These are phyloP conservation scores for Hypolimnas misippus DNA, from an alignment of 2,888 invertebrate species.

Conservation along the genomic window DNA sequence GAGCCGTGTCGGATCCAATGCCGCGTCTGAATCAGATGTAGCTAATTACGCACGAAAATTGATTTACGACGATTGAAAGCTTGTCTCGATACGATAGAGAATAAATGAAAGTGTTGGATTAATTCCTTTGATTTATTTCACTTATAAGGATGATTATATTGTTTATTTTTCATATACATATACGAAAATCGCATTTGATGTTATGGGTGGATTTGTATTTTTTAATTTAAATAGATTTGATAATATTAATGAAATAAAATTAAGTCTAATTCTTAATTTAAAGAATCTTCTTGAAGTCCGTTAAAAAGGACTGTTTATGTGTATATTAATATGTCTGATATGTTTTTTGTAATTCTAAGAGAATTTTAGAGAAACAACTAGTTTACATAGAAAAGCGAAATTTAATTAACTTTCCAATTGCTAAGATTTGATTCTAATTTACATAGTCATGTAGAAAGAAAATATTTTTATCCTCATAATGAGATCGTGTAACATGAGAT, in stretches of 20 bases:
- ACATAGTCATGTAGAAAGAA: background rate
- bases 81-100: slow-evolving; percentile 10
- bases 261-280: too few species aligned
- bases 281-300: too few species aligned
- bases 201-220: too few species aligned
- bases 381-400: background rate
- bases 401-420: background rate
- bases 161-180: too few species aligned
- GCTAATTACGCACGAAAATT: slow-evolving; percentile 29
- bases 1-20: slow-evolving; percentile 19
- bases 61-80: slow-evolving; percentile 31
- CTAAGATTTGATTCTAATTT: background rate
- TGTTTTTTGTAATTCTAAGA: too few species aligned
- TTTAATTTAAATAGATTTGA: too few species aligned
- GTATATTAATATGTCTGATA: background rate
- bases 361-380: background rate
- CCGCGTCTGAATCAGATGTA: slow-evolving; percentile 17
- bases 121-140: too few species aligned
- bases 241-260: too few species aligned
- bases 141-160: too few species aligned
- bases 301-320: too few species aligned
- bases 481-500: background rate
- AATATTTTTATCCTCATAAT: background rate
- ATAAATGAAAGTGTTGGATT: too few species aligned
- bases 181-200: too few species aligned